Evolutionary conservation across 2,113 vertebrate species (phyloP).

Genomic region (Hippopotamus amphibius): DNA sequence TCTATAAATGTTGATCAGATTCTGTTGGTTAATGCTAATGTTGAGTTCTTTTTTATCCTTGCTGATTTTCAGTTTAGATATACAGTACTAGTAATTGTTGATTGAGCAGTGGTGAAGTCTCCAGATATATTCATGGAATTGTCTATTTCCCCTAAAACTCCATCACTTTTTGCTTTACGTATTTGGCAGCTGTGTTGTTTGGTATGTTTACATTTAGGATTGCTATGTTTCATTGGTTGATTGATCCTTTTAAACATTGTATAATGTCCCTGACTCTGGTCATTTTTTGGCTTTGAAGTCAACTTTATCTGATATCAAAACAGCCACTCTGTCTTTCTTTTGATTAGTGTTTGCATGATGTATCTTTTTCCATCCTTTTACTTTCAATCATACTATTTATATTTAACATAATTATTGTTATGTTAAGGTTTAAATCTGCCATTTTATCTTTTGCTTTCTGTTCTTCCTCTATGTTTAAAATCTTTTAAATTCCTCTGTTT

Average conservation of each 20-base stretch:
- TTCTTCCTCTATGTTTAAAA: neutral
- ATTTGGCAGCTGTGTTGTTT: neutral
- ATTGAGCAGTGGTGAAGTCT: neutral
- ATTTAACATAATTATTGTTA: constrained; percentile 7
- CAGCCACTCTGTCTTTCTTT: neutral
- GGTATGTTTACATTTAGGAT: neutral
- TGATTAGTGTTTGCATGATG: neutral
- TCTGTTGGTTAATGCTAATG: neutral
- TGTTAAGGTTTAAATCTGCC: neutral
- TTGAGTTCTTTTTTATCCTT: neutral
- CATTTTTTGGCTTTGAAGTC: neutral
- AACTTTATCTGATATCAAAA: neutral
- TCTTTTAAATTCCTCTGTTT: neutral
- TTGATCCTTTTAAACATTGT: neutral
- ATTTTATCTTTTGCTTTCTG: constrained; percentile 19
- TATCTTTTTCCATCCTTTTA: neutral
- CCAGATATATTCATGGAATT: neutral
- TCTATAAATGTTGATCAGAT: neutral
- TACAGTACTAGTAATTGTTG: neutral
- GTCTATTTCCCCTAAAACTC: neutral
- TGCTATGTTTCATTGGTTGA: neutral
- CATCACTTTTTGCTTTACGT: neutral
- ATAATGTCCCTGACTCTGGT: neutral
- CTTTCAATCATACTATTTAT: neutral
- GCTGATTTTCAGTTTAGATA: neutral